Conservation (phyloP, 2,113 vertebrate species). For the Falco punctatus region DNA sequence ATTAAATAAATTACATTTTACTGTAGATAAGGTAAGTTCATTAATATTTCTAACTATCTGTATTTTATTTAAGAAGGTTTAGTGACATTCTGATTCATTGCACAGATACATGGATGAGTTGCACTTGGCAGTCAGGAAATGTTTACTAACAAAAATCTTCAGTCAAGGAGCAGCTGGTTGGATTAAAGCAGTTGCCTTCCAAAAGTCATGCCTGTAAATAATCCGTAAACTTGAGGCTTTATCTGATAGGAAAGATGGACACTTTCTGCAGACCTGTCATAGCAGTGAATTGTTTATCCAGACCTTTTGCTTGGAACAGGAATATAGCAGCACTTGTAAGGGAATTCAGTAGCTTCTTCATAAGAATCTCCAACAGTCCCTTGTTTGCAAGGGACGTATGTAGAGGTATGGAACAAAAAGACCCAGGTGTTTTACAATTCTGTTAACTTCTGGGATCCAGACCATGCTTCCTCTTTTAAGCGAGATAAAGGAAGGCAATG, state of each 20-base stretch:
- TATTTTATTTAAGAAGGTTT: background rate
- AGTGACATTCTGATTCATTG: background rate
- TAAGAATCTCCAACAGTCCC: background rate
- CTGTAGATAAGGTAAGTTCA: background rate
- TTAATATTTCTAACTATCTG: background rate
- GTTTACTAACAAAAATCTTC: background rate
- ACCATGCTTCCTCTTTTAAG: background rate
- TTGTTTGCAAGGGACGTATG: background rate
- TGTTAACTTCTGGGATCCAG: background rate
- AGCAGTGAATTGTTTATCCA: background rate
- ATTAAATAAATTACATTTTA: background rate
- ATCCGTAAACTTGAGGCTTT: background rate
- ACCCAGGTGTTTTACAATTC: accelerated
- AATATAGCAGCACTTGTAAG: background rate
- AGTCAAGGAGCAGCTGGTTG: background rate
- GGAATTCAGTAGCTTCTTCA: background rate
- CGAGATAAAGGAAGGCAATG: background rate
- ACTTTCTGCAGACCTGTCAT: background rate
- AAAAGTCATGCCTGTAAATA: background rate
- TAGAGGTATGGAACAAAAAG: background rate
- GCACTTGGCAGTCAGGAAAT: background rate
- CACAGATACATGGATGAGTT: background rate
- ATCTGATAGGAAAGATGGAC: background rate
- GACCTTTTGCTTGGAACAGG: background rate
- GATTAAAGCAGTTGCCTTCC: background rate